Percentiles rank a stretch among this genome's conserved stretches.
phyloP scores from a whole-genome alignment of 2,888 invertebrate genomes.

The Tetrapedia diversipes region DNA sequence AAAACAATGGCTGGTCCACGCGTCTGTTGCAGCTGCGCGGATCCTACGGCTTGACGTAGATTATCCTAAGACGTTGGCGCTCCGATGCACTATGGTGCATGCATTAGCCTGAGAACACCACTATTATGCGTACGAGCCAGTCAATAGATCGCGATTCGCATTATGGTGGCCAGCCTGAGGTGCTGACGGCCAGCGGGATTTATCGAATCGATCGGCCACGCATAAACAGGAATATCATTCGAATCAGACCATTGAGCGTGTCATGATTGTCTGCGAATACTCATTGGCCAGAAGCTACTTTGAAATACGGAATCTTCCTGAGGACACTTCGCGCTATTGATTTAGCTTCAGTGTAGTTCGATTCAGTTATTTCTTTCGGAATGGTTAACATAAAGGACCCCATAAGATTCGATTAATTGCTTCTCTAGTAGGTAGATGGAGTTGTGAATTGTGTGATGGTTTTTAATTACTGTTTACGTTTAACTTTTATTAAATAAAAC shows the following conservation, averaged over 20 bases:
- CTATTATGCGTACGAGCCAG: constrained; percentile 61
- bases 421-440: background rate
- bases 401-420: background rate
- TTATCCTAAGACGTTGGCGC: constrained; percentile 68
- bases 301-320: constrained; percentile 1
- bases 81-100: constrained; percentile 55
- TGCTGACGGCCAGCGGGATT: constrained; percentile 58
- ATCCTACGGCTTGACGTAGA: constrained; percentile 61
- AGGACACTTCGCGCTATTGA: background rate
- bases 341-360: background rate
- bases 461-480: no score
- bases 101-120: constrained; percentile 43
- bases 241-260: constrained; percentile 14
- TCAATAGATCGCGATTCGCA: constrained; percentile 68
- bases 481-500: no score
- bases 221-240: constrained; percentile 48
- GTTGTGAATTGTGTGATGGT: background rate
- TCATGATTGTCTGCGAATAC: constrained; percentile 21
- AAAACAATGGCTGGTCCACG: constrained; percentile 61
- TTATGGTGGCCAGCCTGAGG: constrained; percentile 58
- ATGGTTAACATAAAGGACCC: background rate
- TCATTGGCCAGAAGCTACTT: background rate
- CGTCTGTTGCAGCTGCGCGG: constrained; percentile 63
- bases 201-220: constrained; percentile 59
- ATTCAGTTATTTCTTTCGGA: background rate